Evolutionary conservation across 1,140 invertebrate genomes (phyloP), one percentile per base, ranked within the genome.

Genomic region (Cotesia glomerata): DNA sequence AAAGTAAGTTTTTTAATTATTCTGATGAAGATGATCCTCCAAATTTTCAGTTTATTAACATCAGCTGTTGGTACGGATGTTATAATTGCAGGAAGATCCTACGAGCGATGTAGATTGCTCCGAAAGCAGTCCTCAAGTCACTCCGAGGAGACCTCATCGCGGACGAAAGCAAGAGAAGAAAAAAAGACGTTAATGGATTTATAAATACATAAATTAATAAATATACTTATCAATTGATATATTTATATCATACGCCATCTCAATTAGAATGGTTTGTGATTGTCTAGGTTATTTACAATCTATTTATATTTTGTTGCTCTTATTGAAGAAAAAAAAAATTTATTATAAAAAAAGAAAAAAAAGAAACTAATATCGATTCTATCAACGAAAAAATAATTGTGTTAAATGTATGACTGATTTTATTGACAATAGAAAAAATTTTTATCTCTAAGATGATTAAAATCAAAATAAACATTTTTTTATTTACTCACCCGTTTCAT

Each of bases 61-160:
- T 7, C n/a, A 32, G 14, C 45, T 45, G 39, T 45, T 11, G 0
- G 11, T 45, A 11, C 39, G 7, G 39, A 58, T 16, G 9, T 73
- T 67, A 52, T 14, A 56, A 0, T 82, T 79, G 14, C 39, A 88
- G 86, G 86, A 88, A 71, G 86, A 88, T 71, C 81, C 80, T 26
- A 72, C 70, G 4, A 88, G 86, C 39, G 86, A 88, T 45, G 81
- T 87, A 0, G 86, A 88, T 72, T 88, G 83, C 58, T 87, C 86
- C 0, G 86, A 87, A 77, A 88, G 86, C 52, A 88, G 86, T 78
- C 86, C 86, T 1, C 86, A 88, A 71, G 86, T 87, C 18, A 88
- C 86, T 7, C 86, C 86, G 0, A 78, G 86, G 59, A 81, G 82
- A 75, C 86, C 86, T 0, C 86, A 88, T 73, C 78, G 85, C 52